Percentiles rank a stretch among this genome's conserved stretches.
Conservation (phyloP, 2,113 vertebrate genomes). For the Perca flavescens region DNA sequence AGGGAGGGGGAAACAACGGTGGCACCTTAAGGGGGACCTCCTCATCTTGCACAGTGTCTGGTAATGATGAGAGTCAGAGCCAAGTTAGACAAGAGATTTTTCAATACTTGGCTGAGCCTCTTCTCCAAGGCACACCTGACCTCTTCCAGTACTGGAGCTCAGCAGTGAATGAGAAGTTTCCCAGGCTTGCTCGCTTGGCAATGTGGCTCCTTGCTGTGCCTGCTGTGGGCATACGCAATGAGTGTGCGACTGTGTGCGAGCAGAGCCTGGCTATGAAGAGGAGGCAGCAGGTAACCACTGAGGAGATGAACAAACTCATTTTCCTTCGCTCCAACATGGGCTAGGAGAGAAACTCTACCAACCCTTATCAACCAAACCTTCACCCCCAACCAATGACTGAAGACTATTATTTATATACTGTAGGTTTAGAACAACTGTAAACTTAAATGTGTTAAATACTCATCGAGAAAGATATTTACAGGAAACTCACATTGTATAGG, state of each 20-base stretch:
- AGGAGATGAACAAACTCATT: conserved; percentile 99
- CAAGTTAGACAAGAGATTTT: conserved; percentile 91
- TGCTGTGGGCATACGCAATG: conserved; percentile 92
- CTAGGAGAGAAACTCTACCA: conserved; percentile 79
- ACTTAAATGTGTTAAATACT: conserved; percentile 70
- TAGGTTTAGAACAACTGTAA: conserved; percentile 77
- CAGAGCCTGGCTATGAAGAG: conserved; percentile 95
- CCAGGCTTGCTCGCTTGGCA: conserved; percentile 92
- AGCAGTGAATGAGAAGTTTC: conserved; percentile 92
- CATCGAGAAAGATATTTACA: conserved; percentile 67
- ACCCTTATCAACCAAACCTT: conserved; percentile 69
- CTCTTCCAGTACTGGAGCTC: conserved; percentile 99
- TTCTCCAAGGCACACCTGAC: conserved; percentile 88
- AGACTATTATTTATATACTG: conserved; percentile 80
- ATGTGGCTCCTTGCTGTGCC: conserved; percentile 98
- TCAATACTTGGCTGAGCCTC: conserved; percentile 85
- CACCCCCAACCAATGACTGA: conserved; percentile 73
- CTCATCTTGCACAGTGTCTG: conserved; percentile 51
- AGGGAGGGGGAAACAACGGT: conserved; percentile 79
- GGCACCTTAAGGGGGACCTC: conserved; percentile 43
- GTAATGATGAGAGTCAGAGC: conserved; percentile 77
- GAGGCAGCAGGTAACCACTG: conserved; percentile 93
- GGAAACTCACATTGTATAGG: conserved; percentile 66
- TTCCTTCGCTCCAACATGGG: conserved; percentile 99
- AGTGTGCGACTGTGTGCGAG: conserved; percentile 95